Percentiles rank a stretch among this genome's conserved stretches.
Conservation (phyloP, 2,888 invertebrate genomes). For the Laspeyria flexula region DNA sequence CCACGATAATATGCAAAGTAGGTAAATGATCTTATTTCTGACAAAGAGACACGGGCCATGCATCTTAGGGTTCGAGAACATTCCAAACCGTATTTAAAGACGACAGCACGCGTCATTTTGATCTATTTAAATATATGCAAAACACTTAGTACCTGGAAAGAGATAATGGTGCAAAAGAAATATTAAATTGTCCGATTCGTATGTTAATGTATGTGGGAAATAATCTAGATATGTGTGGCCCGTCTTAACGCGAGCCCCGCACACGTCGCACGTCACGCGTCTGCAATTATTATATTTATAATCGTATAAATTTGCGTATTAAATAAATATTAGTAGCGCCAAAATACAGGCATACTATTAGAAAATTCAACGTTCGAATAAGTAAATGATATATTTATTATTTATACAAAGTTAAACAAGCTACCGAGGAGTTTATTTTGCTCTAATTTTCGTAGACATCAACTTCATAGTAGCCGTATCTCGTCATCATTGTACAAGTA, state of each 20-base stretch:
- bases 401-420: constrained; percentile 14
- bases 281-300: constrained; percentile 54
- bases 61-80: constrained; percentile 47
- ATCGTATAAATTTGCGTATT: constrained; percentile 14
- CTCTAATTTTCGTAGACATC: constrained; percentile 50
- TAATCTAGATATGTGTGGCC: constrained; percentile 61
- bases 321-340: no score
- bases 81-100: constrained; percentile 53
- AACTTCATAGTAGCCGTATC: constrained; percentile 54
- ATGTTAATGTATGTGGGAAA: constrained; percentile 77
- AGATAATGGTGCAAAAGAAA: constrained; percentile 71
- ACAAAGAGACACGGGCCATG: constrained; percentile 21
- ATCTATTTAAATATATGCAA: constrained; percentile 76
- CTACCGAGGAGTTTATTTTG: constrained; percentile 39
- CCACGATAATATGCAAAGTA: constrained; percentile 19
- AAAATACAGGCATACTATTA: no score
- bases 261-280: constrained; percentile 60
- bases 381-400: constrained; percentile 22
- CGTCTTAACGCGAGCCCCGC: constrained; percentile 54
- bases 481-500: constrained; percentile 73
- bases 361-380: constrained; percentile 16
- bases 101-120: constrained; percentile 69
- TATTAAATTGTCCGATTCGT: constrained; percentile 73
- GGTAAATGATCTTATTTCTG: constrained; percentile 27
- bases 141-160: constrained; percentile 73